These are phyloP conservation scores for Euwallacea fornicatus DNA, from an alignment of 1,140 invertebrate genomes.

Conservation along the genomic window DNA sequence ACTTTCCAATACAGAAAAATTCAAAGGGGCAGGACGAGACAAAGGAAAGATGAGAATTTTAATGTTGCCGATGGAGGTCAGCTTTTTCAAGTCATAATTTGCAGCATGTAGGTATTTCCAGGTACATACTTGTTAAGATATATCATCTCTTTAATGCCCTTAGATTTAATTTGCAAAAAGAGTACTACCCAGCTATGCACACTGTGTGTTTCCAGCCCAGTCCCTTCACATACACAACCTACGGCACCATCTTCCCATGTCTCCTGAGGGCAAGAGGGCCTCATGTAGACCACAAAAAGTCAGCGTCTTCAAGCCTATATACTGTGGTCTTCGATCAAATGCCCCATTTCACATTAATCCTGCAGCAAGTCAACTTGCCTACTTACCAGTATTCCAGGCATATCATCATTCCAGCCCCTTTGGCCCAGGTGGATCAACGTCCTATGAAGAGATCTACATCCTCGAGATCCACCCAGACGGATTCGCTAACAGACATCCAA, in stretches of 20 bases:
- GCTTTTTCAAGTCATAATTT: slow-evolving; percentile 12
- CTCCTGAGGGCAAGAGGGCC: slow-evolving; percentile 18
- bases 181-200: slow-evolving; percentile 25
- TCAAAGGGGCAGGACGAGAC: slow-evolving; percentile 16
- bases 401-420: background rate
- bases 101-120: slow-evolving; percentile 13
- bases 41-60: slow-evolving; percentile 16
- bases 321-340: slow-evolving; percentile 15
- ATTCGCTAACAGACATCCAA: background rate
- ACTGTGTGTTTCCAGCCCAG: slow-evolving; percentile 29
- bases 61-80: slow-evolving; percentile 5
- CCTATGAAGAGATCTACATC: background rate
- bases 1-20: slow-evolving; percentile 32
- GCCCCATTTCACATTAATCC: slow-evolving; percentile 25
- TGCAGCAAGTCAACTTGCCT: slow-evolving; percentile 24
- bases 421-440: background rate
- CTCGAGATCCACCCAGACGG: slow-evolving; percentile 18
- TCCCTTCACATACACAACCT: slow-evolving; percentile 28
- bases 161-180: slow-evolving; percentile 29
- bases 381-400: slow-evolving; percentile 5
- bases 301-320: slow-evolving; percentile 6
- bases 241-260: slow-evolving; percentile 24
- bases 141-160: background rate
- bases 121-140: too few relatives aligned
- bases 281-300: background rate